Evolutionary conservation across 2,113 vertebrate species (phyloP), one percentile per base, ranked within the genome.

Genomic region (Callipepla squamata): DNA sequence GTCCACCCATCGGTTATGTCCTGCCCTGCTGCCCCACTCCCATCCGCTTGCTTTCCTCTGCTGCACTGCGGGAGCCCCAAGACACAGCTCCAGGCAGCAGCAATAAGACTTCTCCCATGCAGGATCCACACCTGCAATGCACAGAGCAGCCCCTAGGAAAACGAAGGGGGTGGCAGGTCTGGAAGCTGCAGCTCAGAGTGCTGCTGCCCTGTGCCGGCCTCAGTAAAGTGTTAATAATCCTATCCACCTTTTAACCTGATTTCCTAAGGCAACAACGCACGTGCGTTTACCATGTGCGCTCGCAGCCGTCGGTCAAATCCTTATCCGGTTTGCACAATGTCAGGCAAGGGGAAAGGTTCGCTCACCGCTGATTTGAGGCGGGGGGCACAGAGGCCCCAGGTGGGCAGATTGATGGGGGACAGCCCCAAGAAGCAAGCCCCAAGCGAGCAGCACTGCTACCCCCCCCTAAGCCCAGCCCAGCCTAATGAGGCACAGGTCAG

Each of bases 191-290:
- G 66, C 61, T 5, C 0, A 14, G 50, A 28, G 48, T 13, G 30
- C 38, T 1, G 1, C 30, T 36, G 84, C 34, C 50, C 36, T 0
- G 0, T 15, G 19, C 26, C 0, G 0, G 62, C 84, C 90, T 7
- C 23, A 67, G n/a, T 50, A 48, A 79, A 91, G 75, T 14, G 74
- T 76, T 76, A 92, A 80, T 94, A 94, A 95, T 94, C 92, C 94
- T 34, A 15, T 85, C 92, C 89, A 83, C 95, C 95, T 90, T 82
- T 76, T 44, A 58, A 76, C 89, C 94, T 73, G 72, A 36, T 67
- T 93, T 90, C 94, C 91, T 45, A 18, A 73, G 83, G 91, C 82
- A 57, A 14, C 42, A 30, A 61, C 59, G 85, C 95, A 94, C 91
- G 10, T 70, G 91, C 45, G 0, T 12, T 32, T 1, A 38, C 92